Evolutionary conservation across 2,113 vertebrate species (phyloP), one percentile per base, ranked within the genome.

Genomic region (Carollia perspicillata): DNA sequence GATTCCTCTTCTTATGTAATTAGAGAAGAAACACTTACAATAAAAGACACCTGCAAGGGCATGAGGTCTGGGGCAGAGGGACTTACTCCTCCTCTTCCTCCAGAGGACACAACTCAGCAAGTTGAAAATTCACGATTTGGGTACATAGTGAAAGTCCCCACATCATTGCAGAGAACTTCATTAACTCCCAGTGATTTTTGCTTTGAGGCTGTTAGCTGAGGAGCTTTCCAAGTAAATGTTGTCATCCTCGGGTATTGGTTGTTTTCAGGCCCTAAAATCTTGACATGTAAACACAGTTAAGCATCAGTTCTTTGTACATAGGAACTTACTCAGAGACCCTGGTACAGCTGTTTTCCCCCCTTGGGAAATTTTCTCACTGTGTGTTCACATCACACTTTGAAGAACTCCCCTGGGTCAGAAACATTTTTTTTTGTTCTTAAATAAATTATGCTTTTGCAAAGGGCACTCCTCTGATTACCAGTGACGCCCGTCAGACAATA

Each of bases 1-100:
- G n/a, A n/a, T 14, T 96, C 90, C 96, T 97, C 93, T 22, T 55
- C 18, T 93, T 84, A 78, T 22, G 78, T 97, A 97, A 98, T 97
- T 97, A 94, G 86, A 95, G 94, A 96, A 80, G 94, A 98, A 72
- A 85, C 20, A 77, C 49, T 3, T 51, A 51, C 58, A 58, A 58
- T 85, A 74, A 92, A 94, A 87, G 89, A 49, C 4, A 53, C 66
- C 71, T 93, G 51, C 2, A 2, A 93, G 96, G 97, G 49, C 88
- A 51, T 26, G 95, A 97, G 84, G 35, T 20, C 33, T 53, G 49
- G 49, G 49, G 20, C 42, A 69, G 18, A 26, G 20, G 51, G 79
- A 51, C 42, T 66, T 30, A 71, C 97, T 84, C 30, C 83, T 65
- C 63, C 13, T 85, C 35, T 63, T 87, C 49, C 74, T 89, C 33